A percentile compares a stretch with the other conserved stretches of the same genome.
These are phyloP conservation scores for Portevinia maculata DNA, from an alignment of 2,888 invertebrate species.

Conservation along the genomic window DNA sequence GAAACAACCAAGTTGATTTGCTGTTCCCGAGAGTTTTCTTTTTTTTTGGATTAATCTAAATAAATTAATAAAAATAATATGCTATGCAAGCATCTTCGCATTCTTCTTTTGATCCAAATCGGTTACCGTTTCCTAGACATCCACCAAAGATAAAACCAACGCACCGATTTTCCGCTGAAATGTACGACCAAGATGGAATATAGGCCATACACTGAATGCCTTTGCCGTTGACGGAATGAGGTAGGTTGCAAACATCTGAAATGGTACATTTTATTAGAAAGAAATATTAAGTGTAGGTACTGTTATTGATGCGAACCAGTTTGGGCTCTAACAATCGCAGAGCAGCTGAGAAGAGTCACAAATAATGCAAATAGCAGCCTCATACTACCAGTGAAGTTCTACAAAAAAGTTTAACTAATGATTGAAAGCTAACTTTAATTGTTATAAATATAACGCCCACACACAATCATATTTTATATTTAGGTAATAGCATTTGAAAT, in stretches of 20 bases:
- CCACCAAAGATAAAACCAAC: conserved; percentile 90
- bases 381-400: conserved; percentile 30
- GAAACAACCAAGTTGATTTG: background rate
- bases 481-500: too few relatives aligned
- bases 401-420: conserved; percentile 16
- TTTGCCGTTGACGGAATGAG: conserved; percentile 18
- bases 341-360: conserved; percentile 18
- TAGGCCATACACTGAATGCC: conserved; percentile 76
- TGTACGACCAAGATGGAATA: conserved; percentile 89
- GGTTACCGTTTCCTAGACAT: conserved; percentile 91
- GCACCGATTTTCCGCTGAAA: conserved; percentile 86
- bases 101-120: conserved; percentile 87
- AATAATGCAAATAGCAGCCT: conserved; percentile 31
- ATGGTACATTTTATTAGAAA: background rate
- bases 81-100: conserved; percentile 85
- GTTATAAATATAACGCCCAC: too few relatives aligned
- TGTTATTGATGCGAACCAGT: conserved; percentile 14
- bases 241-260: conserved; percentile 16
- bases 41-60: background rate
- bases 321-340: conserved; percentile 16
- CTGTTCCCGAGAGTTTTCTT: background rate
- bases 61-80: background rate
- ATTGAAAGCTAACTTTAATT: conserved; percentile 2
- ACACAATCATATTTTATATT: too few relatives aligned
- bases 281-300: background rate